Base-by-base conservation (phyloP, 2,888 invertebrate species). In the Diarsia mendica region DNA sequence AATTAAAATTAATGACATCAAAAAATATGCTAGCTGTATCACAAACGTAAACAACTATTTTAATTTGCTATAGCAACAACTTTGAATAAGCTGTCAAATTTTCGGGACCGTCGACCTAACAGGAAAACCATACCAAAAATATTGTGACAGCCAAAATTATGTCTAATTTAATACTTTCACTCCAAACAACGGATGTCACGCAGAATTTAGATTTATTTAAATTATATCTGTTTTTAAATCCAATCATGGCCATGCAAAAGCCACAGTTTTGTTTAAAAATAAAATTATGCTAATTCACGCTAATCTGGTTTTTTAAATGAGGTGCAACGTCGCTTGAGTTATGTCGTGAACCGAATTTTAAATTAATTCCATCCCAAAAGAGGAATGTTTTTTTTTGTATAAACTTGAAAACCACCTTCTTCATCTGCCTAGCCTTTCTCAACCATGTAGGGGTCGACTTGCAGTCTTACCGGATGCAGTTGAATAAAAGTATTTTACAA, bases 201-300 rank as follows among this genome's bases (percentile, higher is more conserved):
- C 39, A 18, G 23, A 67, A 69, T 51, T 53, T n/a, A 51, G 51
- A 55, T 68, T 75, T 58, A 82, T 77, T 82, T 68, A 77, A 69
- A 81, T 83, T 69, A 9, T 58, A 18, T 51, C 48, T 77, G 15
- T 68, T 68, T 70, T 60, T 20, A 20, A 79, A 46, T 66, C 58
- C 20, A 67, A 67, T 66, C 33, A 64, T 83, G 64, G 49, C 23
- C 44, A 70, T 51, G 39, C 55, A 70, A 67, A 67, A 48, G 13
- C 20, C 15, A 33, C 48, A 44, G 46, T 72, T 72, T 53, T 51
- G 67, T 83, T 71, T 15, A 63, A 71, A 79, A 72, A 72, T 69
- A 60, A 58, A 49, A 72, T 71, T 58, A 74, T 82, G 75, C n/a
- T 51, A 79, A 75, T 79, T 49, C 8, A 13, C 1, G 58, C 4